Evolutionary conservation across 2,113 vertebrate species (phyloP), one percentile per base, ranked within the genome.

Genomic region (Xyliphius kryptos): DNA sequence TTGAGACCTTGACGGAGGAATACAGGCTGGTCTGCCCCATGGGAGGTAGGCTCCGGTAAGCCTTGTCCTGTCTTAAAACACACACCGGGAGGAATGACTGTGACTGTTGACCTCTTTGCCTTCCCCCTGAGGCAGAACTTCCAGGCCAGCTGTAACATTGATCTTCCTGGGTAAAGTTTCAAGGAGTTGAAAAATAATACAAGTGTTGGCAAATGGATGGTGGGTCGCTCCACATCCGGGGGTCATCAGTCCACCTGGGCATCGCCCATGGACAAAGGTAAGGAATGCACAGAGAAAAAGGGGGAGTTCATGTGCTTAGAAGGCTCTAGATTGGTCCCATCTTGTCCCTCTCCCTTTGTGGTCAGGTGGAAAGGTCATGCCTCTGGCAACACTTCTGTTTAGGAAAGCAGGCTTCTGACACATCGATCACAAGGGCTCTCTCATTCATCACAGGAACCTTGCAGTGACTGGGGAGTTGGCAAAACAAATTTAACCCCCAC

Each of bases 111-210:
- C 82, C 80, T 77, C 76, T 40, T 15, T 15, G n/a, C 58, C 69
- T 68, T 38, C 55, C 59, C 51, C 66, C 48, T 19, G 52, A 49
- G 55, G 55, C 62, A 57, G 67, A 76, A 77, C 75, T 68, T 46
- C 76, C 61, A 61, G 56, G 52, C 80, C 83, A 86, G 82, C 84
- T 86, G 83, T 76, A 81, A 74, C 80, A 82, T 77, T 83, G 80
- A 86, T 84, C 83, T 81, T 72, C 61, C 53, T 8, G 62, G 76
- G 61, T 87, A 67, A 71, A 74, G 75, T 87, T 87, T 82, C 85
- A 83, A 79, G 76, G n/a, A n/a, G 70, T 63, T n/a, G n/a, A n/a
- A n/a, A n/a, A n/a, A n/a, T n/a, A n/a, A n/a, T n/a, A n/a, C n/a
- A n/a, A n/a, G n/a, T n/a, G n/a, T n/a, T n/a, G n/a, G n/a, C n/a